These are phyloP conservation scores for Pimephales promelas DNA, from an alignment of 2,113 vertebrate species.

Conservation along the genomic window DNA sequence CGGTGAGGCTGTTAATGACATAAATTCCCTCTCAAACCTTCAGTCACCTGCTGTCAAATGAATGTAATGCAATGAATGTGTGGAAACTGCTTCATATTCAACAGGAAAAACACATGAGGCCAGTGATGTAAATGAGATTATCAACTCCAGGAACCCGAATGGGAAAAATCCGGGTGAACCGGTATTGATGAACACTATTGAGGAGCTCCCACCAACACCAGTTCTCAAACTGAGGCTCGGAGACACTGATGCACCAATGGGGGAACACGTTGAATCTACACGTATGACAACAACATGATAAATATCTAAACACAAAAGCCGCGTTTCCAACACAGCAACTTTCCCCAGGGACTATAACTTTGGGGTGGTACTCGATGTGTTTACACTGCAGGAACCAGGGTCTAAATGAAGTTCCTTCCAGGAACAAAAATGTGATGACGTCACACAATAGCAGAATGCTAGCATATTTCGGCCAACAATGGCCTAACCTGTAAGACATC, in stretches of 20 bases:
- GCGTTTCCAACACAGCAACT: too few relatives aligned
- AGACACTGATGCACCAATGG: conserved; percentile 56
- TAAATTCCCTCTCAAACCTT: neutral
- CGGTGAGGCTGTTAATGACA: conserved; percentile 43
- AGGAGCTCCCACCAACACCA: conserved; percentile 49
- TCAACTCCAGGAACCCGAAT: conserved; percentile 57
- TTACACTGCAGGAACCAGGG: too few relatives aligned
- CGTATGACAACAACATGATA: conserved; percentile 23
- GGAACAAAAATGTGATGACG: too few relatives aligned
- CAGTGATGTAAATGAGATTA: conserved; percentile 59
- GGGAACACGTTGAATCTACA: conserved; percentile 50
- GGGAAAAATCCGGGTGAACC: conserved; percentile 46
- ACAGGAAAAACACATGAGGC: conserved; percentile 19
- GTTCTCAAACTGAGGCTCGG: conserved; percentile 53
- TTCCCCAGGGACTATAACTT: too few relatives aligned
- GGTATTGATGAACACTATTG: conserved; percentile 56
- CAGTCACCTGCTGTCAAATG: neutral
- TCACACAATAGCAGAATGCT: too few relatives aligned
- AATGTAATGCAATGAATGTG: neutral
- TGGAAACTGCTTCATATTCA: neutral
- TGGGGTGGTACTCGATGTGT: too few relatives aligned
- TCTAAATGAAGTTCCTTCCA: too few relatives aligned
- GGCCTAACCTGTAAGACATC: too few relatives aligned
- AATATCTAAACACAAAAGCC: neutral
- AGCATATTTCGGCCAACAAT: too few relatives aligned